Evolutionary conservation across 2,113 vertebrate species (phyloP), one percentile per base, ranked within the genome.

Genomic region (Gadus chalcogrammus): DNA sequence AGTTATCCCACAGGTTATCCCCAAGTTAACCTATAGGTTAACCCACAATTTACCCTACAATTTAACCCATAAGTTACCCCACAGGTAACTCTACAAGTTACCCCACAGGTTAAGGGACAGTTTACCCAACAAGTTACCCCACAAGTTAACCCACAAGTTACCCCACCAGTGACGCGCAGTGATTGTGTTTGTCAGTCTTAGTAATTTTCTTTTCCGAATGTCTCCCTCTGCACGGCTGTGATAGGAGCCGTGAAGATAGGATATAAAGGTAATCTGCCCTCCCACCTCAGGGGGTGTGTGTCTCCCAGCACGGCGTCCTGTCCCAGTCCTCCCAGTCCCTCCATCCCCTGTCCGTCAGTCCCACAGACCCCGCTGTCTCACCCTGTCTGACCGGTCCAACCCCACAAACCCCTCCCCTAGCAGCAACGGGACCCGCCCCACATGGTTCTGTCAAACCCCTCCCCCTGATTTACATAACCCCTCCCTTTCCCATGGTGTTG

Each of bases 231-330:
- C 84, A 87, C 86, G 87, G 83, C 79, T 85, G 86, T 90, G 88
- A 88, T 88, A 92, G 88, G 86, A 90, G 90, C 91, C 85, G 91
- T 90, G 89, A 92, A 92, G 91, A 92, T 92, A 92, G 91, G 91
- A 92, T 92, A 89, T 88, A 92, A 92, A 92, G 91, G 91, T 92
- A 92, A 91, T 88, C 86, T 75, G 91, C 94, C 94, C 90, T 92
- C 94, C 94, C 80, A 94, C 93, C 94, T 93, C 80, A 79, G 94
- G 94, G 94, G 96, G 95, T 95, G 95, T 95, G 95, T 97, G 94
- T 96, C 94, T 75, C 87, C 87, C 79, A 96, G 96, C 96, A 97
- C 96, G 95, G 93, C 95, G 95, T 96, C 89, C 94, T 96, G 96
- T 96, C 92, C 85, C 61, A 92, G 95, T 97, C 94, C 93, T 95